These are phyloP conservation scores for Drosophila bunnanda DNA, from an alignment of 2,888 invertebrate species.

Conservation along the genomic window DNA sequence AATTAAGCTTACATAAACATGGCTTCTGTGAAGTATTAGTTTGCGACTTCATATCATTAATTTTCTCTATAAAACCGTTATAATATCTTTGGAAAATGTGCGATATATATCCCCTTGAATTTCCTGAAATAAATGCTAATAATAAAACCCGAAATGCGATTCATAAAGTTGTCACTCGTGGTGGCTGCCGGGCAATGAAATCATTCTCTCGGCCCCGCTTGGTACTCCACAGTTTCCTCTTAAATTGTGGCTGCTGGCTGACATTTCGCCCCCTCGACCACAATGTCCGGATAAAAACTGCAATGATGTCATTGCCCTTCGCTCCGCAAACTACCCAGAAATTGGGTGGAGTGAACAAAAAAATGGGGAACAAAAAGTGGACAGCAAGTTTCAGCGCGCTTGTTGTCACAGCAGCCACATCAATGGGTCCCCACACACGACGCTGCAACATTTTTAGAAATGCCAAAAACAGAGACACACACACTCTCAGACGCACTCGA, in stretches of 20 bases:
- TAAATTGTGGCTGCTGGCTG: conserved; percentile 27
- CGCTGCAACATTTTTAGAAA: conserved; percentile 64
- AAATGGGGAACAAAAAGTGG: conserved; percentile 26
- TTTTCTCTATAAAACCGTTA: not conserved
- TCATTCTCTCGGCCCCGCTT: not conserved
- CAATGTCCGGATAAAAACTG: conserved; percentile 50
- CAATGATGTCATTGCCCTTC: conserved; percentile 63
- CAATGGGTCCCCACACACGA: conserved; percentile 71
- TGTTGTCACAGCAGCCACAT: conserved; percentile 66
- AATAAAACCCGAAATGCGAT: conserved; percentile 23
- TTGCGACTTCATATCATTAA: not conserved
- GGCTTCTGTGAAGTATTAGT: not conserved
- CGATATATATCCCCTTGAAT: not conserved
- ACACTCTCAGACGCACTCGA: conserved; percentile 48
- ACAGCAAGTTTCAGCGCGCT: conserved; percentile 54
- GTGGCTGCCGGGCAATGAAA: conserved; percentile 14
- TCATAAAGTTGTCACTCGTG: conserved; percentile 32
- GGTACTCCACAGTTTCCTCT: conserved; percentile 5
- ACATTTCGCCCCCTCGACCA: conserved; percentile 27
- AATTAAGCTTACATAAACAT: not conserved
- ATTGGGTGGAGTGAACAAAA: not conserved
- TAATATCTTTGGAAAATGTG: not conserved
- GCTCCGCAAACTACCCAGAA: conserved; percentile 6
- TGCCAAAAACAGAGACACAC: conserved; percentile 63
- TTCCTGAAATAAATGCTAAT: conserved; percentile 8